phyloP scores from a whole-genome alignment of 2,113 vertebrate species.

The Chinchilla lanigera region DNA sequence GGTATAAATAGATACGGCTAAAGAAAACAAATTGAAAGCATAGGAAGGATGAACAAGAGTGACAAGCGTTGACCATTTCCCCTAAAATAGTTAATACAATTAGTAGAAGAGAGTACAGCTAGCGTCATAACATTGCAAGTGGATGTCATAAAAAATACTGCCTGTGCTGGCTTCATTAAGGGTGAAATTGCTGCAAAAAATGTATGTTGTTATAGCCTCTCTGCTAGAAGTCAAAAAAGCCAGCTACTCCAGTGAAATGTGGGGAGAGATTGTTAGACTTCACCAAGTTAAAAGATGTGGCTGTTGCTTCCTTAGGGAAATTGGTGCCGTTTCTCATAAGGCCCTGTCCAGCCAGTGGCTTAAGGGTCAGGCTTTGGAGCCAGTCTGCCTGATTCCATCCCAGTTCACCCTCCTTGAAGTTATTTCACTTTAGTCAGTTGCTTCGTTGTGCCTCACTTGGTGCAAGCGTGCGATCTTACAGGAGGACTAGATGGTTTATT shows the following conservation, averaged over 20 bases:
- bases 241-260: neutral
- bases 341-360: neutral
- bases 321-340: neutral
- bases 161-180: slow-evolving; percentile 28
- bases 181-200: slow-evolving; percentile 20
- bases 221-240: neutral
- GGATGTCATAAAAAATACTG: slow-evolving; percentile 48
- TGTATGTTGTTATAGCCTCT: neutral
- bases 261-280: neutral
- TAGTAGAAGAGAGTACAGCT: slow-evolving; percentile 60
- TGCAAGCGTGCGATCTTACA: neutral
- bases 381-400: neutral
- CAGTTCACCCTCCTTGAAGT: neutral
- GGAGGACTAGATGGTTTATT: neutral
- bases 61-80: slow-evolving; percentile 70
- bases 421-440: neutral
- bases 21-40: slow-evolving; percentile 65
- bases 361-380: neutral
- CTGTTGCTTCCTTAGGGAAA: neutral
- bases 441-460: neutral
- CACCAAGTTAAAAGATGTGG: neutral
- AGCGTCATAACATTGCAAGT: slow-evolving; percentile 71
- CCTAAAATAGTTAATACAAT: slow-evolving; percentile 83
- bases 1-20: slow-evolving; percentile 71
- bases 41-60: slow-evolving; percentile 47